Percentiles rank a stretch among this genome's conserved stretches.
These are phyloP conservation scores for Diplolepis rosae DNA, from an alignment of 2,888 invertebrate genomes.

Conservation along the genomic window DNA sequence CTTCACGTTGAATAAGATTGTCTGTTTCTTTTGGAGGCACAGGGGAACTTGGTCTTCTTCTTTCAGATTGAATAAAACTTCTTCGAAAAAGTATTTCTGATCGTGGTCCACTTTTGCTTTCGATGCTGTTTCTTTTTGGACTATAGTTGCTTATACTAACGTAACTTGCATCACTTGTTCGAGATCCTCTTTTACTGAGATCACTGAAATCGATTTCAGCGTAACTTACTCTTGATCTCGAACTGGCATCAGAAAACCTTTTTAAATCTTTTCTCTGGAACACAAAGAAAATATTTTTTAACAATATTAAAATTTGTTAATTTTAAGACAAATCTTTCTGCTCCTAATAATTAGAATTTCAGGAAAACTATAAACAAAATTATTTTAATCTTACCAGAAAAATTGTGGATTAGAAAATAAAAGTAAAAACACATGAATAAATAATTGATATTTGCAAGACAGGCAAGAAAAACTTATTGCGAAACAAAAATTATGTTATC, in stretches of 20 bases:
- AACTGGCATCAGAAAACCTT: constrained; percentile 10
- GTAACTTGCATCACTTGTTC: constrained; percentile 24
- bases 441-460: too few relatives aligned
- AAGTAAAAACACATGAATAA: too few relatives aligned
- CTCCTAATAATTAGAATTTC: too few relatives aligned
- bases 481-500: too few relatives aligned
- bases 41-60: constrained; percentile 27
- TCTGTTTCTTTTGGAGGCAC: constrained; percentile 1
- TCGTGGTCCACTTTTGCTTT: neutral
- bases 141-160: constrained; percentile 8
- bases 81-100: neutral
- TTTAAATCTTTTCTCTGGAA: neutral
- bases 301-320: neutral
- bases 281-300: too few relatives aligned
- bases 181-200: constrained; percentile 18
- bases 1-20: neutral
- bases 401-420: too few relatives aligned
- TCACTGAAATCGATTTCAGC: constrained; percentile 27
- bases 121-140: constrained; percentile 8
- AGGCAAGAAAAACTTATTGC: too few relatives aligned
- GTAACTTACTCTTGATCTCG: constrained; percentile 17
- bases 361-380: too few relatives aligned
- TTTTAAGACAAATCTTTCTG: neutral
- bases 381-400: too few relatives aligned
- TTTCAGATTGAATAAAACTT: neutral